Evolutionary conservation across 2,113 vertebrate genomes (phyloP).

Genomic region (Osmerus mordax): DNA sequence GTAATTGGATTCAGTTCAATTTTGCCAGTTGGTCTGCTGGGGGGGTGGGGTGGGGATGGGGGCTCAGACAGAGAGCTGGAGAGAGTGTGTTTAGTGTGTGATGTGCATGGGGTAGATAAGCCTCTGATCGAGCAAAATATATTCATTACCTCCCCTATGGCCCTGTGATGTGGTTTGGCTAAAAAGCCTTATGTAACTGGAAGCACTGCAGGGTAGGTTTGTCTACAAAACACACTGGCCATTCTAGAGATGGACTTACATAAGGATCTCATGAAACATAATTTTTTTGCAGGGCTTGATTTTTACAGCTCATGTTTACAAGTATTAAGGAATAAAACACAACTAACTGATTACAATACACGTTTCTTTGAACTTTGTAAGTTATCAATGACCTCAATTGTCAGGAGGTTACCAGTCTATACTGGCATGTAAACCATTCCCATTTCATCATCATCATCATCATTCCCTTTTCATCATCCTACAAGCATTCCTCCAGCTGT

Average conservation of each 20-base stretch:
- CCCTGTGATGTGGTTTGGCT: slow-evolving; percentile 47
- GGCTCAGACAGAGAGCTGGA: slow-evolving; percentile 55
- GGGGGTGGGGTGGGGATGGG: slow-evolving; percentile 45
- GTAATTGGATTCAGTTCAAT: slow-evolving; percentile 43
- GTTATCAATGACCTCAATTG: too few species aligned
- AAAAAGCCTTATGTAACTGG: slow-evolving; percentile 54
- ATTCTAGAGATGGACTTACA: not conserved
- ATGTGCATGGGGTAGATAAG: slow-evolving; percentile 13
- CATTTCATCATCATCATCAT: slow-evolving; percentile 53
- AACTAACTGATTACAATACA: too few species aligned
- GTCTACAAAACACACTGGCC: slow-evolving; percentile 44
- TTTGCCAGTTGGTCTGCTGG: slow-evolving; percentile 45
- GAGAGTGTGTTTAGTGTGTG: slow-evolving; percentile 28
- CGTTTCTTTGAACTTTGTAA: too few species aligned
- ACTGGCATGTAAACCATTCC: slow-evolving; percentile 23
- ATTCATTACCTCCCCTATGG: slow-evolving; percentile 43
- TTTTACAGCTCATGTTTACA: too few species aligned
- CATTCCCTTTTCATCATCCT: slow-evolving; percentile 33
- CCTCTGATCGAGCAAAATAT: slow-evolving; percentile 35
- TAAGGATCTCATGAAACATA: too few species aligned
- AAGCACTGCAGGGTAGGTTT: slow-evolving; percentile 41
- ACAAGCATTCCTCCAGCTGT: not conserved
- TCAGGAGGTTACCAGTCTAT: slow-evolving; percentile 12
- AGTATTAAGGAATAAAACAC: too few species aligned
- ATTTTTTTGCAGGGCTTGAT: too few species aligned